Evolutionary conservation across 2,797 vertebrate genomes (phyloP), one percentile per base, ranked within the genome.

Genomic region (Cottoperca gobio): DNA sequence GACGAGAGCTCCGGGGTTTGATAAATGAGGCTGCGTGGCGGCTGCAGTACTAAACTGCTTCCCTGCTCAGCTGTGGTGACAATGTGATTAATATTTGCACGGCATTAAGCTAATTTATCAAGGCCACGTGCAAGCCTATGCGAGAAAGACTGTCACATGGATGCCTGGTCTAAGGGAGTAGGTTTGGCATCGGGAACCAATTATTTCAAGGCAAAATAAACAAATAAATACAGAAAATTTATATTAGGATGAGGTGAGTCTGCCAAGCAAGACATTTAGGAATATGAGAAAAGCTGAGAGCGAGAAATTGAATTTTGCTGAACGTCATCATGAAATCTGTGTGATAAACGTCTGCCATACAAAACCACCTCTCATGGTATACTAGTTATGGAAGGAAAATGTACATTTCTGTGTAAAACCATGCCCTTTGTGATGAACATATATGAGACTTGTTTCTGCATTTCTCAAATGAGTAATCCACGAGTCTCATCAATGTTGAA

Each of bases 11-110:
- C 77, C 50, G 11, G 91, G 87, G 87, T 92, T 94, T 95, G 93
- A 95, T 94, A 90, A 95, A 95, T 94, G 91, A 93, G 92, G 80
- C 91, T 85, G 84, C 61, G 70, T 67, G 81, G 84, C 24, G 84
- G 86, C 86, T 89, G 91, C 87, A 76, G 86, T 78, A 80, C 90
- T 90, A 92, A 94, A 93, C 91, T 90, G 91, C 92, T 92, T 93
- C 87, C 87, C 91, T 83, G 87, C 92, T 94, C 93, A 92, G 93
- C 91, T 84, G 84, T 78, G 86, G 88, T 94, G 93, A 95, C 94
- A 95, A 88, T 88, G 91, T 94, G 94, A 95, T 95, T 94, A 95
- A 95, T 95, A 94, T 94, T 95, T 92, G 87, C 89, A 82, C 70
- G 65, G 89, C 91, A 93, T 93, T 92, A 82, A 90, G 89, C 91